A percentile compares a stretch with the other conserved stretches of the same genome.
Evolutionary conservation across 1,140 invertebrate genomes (phyloP).

Genomic region (Aphelenchoides fujianensis): DNA sequence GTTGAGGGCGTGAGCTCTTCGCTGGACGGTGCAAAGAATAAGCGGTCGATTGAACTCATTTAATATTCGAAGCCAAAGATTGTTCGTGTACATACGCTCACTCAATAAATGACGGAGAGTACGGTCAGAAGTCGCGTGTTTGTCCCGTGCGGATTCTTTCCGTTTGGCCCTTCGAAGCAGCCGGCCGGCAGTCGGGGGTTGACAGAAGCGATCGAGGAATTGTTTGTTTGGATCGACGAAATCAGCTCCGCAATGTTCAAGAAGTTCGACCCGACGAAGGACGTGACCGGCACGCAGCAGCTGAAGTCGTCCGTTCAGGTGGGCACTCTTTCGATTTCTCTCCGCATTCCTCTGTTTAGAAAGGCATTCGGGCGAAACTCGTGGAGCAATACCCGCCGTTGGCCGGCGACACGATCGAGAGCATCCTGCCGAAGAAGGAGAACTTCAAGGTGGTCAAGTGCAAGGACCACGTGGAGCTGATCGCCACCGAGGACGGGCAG

Average conservation of each 20-base stretch:
- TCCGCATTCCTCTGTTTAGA: constrained; percentile 46
- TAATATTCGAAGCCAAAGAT: background rate
- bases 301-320: constrained; percentile 61
- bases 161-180: no score
- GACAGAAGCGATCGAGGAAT: background rate
- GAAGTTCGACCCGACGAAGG: constrained; percentile 58
- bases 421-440: constrained; percentile 67
- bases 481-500: constrained; percentile 59
- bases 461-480: constrained; percentile 67
- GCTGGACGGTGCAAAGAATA: constrained; percentile 11
- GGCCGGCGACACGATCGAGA: constrained; percentile 64
- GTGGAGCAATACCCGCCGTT: constrained; percentile 64
- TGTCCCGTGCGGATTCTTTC: background rate
- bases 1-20: constrained; percentile 10
- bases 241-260: constrained; percentile 57
- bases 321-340: no score
- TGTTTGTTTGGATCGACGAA: background rate
- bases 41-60: background rate
- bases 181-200: no score
- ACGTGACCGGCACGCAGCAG: constrained; percentile 55
- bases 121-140: no score
- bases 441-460: constrained; percentile 64
- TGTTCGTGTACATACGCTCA: no score
- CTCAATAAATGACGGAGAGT: no score
- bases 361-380: constrained; percentile 62